Evolutionary conservation across 2,888 invertebrate genomes (phyloP).

Genomic region (Oligia latruncula): DNA sequence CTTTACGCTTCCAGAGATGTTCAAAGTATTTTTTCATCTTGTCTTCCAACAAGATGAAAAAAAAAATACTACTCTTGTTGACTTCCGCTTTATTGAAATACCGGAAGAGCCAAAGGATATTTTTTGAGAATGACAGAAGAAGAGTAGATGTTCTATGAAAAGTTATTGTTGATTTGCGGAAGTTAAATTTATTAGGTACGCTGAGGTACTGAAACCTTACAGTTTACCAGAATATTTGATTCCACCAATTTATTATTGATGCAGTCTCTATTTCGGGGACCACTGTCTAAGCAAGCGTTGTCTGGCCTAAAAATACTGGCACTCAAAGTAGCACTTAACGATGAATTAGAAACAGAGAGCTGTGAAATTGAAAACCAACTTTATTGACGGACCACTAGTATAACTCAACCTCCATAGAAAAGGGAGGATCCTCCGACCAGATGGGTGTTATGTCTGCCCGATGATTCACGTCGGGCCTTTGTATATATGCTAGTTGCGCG

Average conservation of each 20-base stretch:
- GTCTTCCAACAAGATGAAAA: background rate
- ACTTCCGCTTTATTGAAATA: slow-evolving; percentile 80
- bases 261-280: background rate
- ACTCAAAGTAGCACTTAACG: background rate
- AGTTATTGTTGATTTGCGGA: background rate
- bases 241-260: background rate
- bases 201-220: background rate
- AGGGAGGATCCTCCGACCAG: too few species aligned
- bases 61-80: slow-evolving; percentile 68
- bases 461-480: too few species aligned
- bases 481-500: too few species aligned
- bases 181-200: background rate
- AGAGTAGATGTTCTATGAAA: slow-evolving; percentile 7
- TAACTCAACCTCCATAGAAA: too few species aligned
- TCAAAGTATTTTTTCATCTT: background rate
- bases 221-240: background rate
- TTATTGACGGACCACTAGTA: background rate
- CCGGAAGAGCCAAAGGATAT: slow-evolving; percentile 71
- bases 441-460: too few species aligned
- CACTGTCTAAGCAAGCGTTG: background rate
- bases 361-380: background rate
- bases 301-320: background rate
- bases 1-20: background rate
- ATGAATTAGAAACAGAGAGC: background rate
- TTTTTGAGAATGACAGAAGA: slow-evolving; percentile 29